Evolutionary conservation across 1,140 invertebrate species (phyloP), one percentile per base, ranked within the genome.

Genomic region (Orius insidiosus): DNA sequence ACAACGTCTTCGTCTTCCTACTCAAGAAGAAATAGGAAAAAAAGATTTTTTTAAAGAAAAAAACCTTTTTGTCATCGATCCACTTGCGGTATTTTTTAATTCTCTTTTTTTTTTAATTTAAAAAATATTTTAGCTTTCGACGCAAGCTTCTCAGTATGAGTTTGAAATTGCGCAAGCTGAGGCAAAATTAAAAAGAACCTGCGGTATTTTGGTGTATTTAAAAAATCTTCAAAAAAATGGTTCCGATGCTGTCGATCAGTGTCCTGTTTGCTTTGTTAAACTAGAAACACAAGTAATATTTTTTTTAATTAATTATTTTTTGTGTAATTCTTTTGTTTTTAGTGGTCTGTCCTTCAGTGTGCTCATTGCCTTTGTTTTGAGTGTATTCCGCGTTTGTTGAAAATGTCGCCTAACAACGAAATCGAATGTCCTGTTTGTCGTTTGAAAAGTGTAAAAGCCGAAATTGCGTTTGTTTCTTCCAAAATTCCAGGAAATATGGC

Each of bases 261-360:
- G 81, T 61, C 82, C 81, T 2, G 74, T 85, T 43, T 85, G 81
- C 58, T 68, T 70, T 48, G 55, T 57, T 48, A 53, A 63, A 16
- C 56, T 80, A 1, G 69, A 70, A 24, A 24, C 24, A 24, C 24
- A 24, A 24, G 24, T 24, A 7, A 4, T 24, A 24, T 24, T 39
- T 24, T 24, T 24, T 24, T 24, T 24, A 24, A 19, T 9, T 15
- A 7, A 15, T n/a, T n/a, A n/a, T n/a, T 39, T 30, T 46, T 10
- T 42, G 31, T 39, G 15, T 45, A 42, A 44, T 35, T 36, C 10
- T 30, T 38, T n/a, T n/a, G n/a, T n/a, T 55, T 55, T 10, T 57
- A 76, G 61, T 80, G 78, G 77, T 70, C 64, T 53, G 76, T 81
- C 11, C 59, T 82, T 30, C 60, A 63, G 14, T 82, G 79, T 62